phyloP scores from a whole-genome alignment of 2,113 vertebrate genomes.

The Epinephelus moara region DNA sequence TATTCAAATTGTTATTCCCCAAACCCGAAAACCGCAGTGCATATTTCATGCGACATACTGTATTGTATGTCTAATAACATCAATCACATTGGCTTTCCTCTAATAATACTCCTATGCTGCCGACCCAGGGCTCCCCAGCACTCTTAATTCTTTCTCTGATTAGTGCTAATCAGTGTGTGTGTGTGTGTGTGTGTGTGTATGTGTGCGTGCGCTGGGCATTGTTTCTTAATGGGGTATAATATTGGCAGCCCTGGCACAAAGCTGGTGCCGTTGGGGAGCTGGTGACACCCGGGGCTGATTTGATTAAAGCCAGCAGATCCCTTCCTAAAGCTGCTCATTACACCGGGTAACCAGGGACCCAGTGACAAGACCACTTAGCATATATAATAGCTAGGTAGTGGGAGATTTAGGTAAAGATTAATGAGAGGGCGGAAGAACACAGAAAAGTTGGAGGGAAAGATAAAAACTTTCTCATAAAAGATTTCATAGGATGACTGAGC shows the following conservation, averaged over 20 bases:
- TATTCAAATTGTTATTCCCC: neutral
- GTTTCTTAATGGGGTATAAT: slow-evolving; percentile 71
- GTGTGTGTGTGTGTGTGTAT: slow-evolving; percentile 36
- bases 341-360: slow-evolving; percentile 39
- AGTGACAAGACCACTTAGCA: slow-evolving; percentile 67
- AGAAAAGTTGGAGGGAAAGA: slow-evolving; percentile 35
- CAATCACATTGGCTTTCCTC: slow-evolving; percentile 38
- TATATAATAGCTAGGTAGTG: slow-evolving; percentile 61
- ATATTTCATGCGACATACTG: slow-evolving; percentile 28
- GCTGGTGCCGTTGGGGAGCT: slow-evolving; percentile 60
- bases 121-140: slow-evolving; percentile 18
- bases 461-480: slow-evolving; percentile 50
- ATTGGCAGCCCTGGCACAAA: slow-evolving; percentile 66
- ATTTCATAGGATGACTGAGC: slow-evolving; percentile 37
- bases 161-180: slow-evolving; percentile 49
- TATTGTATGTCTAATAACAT: slow-evolving; percentile 37
- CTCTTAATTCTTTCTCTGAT: slow-evolving; percentile 56
- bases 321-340: slow-evolving; percentile 71
- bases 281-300: slow-evolving; percentile 61
- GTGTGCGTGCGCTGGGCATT: slow-evolving; percentile 26
- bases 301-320: slow-evolving; percentile 74
- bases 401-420: slow-evolving; percentile 56
- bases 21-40: neutral
- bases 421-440: neutral
- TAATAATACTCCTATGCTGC: slow-evolving; percentile 29